A percentile compares a stretch with the other conserved stretches of the same genome.
Conservation (phyloP, 2,888 invertebrate species). For the Pseudolycoriella hygida region DNA sequence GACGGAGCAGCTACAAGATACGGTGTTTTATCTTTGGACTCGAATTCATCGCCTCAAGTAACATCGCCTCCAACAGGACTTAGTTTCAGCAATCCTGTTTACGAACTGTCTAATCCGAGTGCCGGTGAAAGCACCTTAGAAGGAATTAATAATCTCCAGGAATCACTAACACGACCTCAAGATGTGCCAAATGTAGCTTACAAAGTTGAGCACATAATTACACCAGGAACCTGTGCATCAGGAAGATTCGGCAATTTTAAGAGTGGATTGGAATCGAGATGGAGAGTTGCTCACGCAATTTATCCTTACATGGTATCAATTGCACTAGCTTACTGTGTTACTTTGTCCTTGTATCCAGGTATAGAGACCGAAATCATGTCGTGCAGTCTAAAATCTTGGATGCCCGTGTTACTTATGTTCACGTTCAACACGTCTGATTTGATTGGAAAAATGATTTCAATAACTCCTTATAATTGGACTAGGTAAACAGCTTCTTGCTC, state of each 20-base stretch:
- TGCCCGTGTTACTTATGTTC: conserved; percentile 82
- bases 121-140: conserved; percentile 32
- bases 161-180: conserved; percentile 17
- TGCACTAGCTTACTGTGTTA: conserved; percentile 74
- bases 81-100: conserved; percentile 71
- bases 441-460: conserved; percentile 66
- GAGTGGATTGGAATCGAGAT: conserved; percentile 35
- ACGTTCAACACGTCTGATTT: conserved; percentile 76
- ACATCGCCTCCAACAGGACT: conserved; percentile 38
- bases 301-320: conserved; percentile 86
- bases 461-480: conserved; percentile 70
- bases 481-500: too few species aligned
- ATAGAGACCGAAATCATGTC: conserved; percentile 77
- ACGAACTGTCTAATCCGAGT: conserved; percentile 50
- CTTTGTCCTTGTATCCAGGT: conserved; percentile 77
- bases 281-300: conserved; percentile 66
- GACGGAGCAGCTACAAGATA: conserved; percentile 40
- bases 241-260: conserved; percentile 22
- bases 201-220: conserved; percentile 28
- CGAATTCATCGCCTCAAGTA: conserved; percentile 36
- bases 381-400: conserved; percentile 69
- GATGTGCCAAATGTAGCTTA: conserved; percentile 21
- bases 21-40: conserved; percentile 60
- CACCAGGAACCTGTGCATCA: conserved; percentile 23
- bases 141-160: conserved; percentile 23